phyloP scores from a whole-genome alignment of 1,140 invertebrate genomes.

The Apis cerana region DNA sequence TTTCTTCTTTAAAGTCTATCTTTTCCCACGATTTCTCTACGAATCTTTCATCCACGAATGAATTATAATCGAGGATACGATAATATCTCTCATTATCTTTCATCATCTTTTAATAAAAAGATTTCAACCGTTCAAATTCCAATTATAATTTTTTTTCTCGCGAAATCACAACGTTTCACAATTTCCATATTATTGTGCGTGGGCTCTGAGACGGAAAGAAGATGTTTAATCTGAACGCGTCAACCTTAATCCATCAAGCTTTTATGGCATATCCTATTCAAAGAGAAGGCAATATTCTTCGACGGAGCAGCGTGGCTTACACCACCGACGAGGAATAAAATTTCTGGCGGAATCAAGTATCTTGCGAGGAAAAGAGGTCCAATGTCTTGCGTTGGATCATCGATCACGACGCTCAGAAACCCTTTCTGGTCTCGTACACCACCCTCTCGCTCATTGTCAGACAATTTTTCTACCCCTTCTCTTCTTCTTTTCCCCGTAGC shows the following conservation, averaged over 20 bases:
- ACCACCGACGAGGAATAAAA: constrained; percentile 46
- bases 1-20: constrained; percentile 1
- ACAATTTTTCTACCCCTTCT: constrained; percentile 52
- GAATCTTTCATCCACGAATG: not conserved
- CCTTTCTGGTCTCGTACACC: constrained; percentile 60
- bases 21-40: not conserved
- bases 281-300: constrained; percentile 47
- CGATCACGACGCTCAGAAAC: constrained; percentile 66
- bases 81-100: constrained; percentile 14
- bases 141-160: not conserved
- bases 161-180: not conserved
- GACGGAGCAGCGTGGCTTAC: constrained; percentile 11
- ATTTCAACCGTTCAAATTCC: not conserved
- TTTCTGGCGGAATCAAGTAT: constrained; percentile 43
- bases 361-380: constrained; percentile 30
- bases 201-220: not conserved
- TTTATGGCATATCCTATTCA: constrained; percentile 36
- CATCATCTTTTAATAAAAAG: no score
- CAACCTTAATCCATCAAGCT: constrained; percentile 46
- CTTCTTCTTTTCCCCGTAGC: not conserved
- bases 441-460: constrained; percentile 63
- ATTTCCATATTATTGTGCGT: constrained; percentile 18
- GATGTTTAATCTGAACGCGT: constrained; percentile 38
- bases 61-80: not conserved
- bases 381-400: constrained; percentile 69